phyloP scores from a whole-genome alignment of 2,113 vertebrate species.

The Rhipidura dahli region DNA sequence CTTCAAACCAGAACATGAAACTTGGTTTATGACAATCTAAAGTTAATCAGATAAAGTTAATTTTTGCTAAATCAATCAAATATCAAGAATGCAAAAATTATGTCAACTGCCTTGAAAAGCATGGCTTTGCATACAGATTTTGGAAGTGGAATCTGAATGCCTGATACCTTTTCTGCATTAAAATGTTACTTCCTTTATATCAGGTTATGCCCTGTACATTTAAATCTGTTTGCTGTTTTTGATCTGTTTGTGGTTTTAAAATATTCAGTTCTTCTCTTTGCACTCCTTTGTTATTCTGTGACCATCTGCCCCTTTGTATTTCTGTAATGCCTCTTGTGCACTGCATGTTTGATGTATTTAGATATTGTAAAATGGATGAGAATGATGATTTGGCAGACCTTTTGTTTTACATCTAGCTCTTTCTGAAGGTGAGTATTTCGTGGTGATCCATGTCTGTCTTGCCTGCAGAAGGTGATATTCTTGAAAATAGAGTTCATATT shows the following conservation, averaged over 20 bases:
- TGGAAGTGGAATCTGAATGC: conserved; percentile 25
- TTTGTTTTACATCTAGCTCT: conserved; percentile 33
- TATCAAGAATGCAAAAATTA: not conserved
- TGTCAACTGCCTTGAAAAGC: conserved; percentile 7
- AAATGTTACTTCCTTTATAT: not conserved
- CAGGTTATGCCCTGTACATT: not conserved
- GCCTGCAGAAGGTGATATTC: not conserved
- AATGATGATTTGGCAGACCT: conserved; percentile 49
- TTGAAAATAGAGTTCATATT: not conserved
- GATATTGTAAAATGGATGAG: conserved; percentile 20
- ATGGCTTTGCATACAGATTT: conserved; percentile 33
- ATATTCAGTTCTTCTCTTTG: conserved; percentile 6
- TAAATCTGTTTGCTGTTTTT: conserved; percentile 33
- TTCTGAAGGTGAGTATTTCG: conserved; percentile 65
- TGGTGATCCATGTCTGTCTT: not conserved
- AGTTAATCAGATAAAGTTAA: not conserved
- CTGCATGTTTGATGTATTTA: conserved; percentile 42
- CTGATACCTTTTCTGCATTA: not conserved
- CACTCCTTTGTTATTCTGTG: not conserved
- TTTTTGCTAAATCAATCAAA: not conserved
- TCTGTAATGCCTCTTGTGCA: conserved; percentile 38
- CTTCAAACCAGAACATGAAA: not conserved
- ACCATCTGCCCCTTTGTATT: conserved; percentile 22
- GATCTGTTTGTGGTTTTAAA: conserved; percentile 18
- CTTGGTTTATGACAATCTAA: not conserved